These are phyloP conservation scores for Creontiades dilutus DNA, from an alignment of 2,888 invertebrate species.

Conservation along the genomic window DNA sequence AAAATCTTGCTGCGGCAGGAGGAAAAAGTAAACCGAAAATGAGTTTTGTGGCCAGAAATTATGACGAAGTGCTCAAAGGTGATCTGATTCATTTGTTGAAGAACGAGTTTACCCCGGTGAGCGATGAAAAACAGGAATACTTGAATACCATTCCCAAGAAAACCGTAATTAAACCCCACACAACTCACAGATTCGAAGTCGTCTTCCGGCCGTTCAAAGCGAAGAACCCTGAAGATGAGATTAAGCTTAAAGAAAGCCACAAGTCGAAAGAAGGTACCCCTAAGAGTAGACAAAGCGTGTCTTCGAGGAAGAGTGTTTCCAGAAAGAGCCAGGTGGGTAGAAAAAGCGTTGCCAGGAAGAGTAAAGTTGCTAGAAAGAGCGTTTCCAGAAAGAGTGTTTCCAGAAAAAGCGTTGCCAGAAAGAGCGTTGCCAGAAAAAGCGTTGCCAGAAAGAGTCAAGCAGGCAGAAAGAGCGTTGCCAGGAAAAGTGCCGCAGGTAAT, in stretches of 20 bases:
- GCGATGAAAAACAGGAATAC: slow-evolving; percentile 49
- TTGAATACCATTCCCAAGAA: background rate
- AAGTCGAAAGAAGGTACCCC: background rate
- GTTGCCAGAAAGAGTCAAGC: slow-evolving; percentile 16
- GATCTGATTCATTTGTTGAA: slow-evolving; percentile 49
- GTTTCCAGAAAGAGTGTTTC: slow-evolving; percentile 29
- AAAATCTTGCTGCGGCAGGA: slow-evolving; percentile 25
- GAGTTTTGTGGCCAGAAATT: slow-evolving; percentile 16
- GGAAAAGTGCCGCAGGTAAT: slow-evolving; percentile 7
- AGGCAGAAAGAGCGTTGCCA: background rate
- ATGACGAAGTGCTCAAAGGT: slow-evolving; percentile 58
- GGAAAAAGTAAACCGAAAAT: background rate
- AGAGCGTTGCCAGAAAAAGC: slow-evolving; percentile 45
- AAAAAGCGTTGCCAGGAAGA: slow-evolving; percentile 47
- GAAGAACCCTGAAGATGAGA: slow-evolving; percentile 41
- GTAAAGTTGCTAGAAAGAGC: slow-evolving; percentile 35
- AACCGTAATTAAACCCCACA: slow-evolving; percentile 29
- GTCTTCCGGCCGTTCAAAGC: slow-evolving; percentile 51
- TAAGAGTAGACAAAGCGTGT: background rate
- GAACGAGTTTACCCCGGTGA: slow-evolving; percentile 18
- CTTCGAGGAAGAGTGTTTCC: background rate
- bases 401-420: slow-evolving; percentile 11
- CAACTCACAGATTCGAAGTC: background rate
- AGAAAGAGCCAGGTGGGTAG: slow-evolving; percentile 30
- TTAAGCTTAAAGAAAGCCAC: background rate